Evolutionary conservation across 2,797 vertebrate species (phyloP), one percentile per base, ranked within the genome.

Genomic region (Phylloscopus collybita): DNA sequence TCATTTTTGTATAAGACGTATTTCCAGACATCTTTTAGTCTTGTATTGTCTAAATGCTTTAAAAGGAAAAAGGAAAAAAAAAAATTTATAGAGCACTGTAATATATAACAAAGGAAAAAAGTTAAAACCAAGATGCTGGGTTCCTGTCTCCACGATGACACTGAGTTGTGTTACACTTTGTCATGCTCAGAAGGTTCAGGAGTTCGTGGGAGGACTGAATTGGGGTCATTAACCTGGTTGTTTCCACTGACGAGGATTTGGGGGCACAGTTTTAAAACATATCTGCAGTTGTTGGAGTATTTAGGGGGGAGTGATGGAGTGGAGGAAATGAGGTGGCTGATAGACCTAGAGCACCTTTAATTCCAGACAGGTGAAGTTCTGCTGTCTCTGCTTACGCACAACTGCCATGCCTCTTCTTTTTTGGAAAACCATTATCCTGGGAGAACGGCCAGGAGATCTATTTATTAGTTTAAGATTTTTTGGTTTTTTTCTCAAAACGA

Each of bases 21-120:
- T 99, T 99, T 98, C 98, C 98, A 98, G 98, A 98, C 98, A 98
- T 98, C 98, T 98, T 98, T 97, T 97, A 97, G 97, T 98, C 98
- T 99, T 99, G 98, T 98, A 98, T 98, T 97, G 96, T 98, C 98
- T 97, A 98, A 98, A 98, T 98, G 98, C 98, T 98, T 98, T 98
- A 98, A 98, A 97, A 97, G 97, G 96, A 98, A 98, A 97, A 98
- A 98, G 98, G 87, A 93, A 97, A 97, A 96, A 80, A 69, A 96
- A 96, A 96, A 97, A 97, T 98, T 98, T 98, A 97, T 98, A 98
- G 98, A 98, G 97, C 97, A 98, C 97, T 96, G 96, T 98, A 98
- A 97, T 93, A 97, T 97, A 98, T 95, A 95, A 97, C 94, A 86
- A 94, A 75, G 80, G 66, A 96, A 94, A 94, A 82, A 94, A 91